Evolutionary conservation across 2,797 vertebrate species (phyloP).

Genomic region (Halcyon smyrnensis): DNA sequence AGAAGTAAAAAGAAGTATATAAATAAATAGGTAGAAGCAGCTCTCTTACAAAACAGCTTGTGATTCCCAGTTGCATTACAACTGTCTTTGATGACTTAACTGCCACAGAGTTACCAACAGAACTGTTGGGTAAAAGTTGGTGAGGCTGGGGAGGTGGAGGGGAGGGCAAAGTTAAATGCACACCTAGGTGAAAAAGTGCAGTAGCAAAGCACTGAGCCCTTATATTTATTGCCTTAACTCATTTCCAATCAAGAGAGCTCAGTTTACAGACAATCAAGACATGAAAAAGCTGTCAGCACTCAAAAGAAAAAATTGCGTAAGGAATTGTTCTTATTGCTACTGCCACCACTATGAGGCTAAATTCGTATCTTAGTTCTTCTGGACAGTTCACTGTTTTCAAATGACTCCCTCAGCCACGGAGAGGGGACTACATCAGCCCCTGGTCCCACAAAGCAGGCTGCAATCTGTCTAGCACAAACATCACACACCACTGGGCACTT

Average conservation of each 20-base stretch:
- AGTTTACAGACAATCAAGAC: neutral
- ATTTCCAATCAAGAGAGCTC: neutral
- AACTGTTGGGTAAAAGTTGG: neutral
- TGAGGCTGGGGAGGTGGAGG: neutral
- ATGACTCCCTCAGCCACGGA: neutral
- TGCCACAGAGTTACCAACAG: neutral
- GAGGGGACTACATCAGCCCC: neutral
- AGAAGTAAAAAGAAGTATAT: neutral
- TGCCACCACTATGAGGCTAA: neutral
- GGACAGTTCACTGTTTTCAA: neutral
- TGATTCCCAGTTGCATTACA: neutral
- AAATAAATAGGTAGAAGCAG: neutral
- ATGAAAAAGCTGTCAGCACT: neutral
- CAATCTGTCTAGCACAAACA: neutral
- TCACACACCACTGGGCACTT: neutral
- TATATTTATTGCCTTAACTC: neutral
- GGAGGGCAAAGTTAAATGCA: neutral
- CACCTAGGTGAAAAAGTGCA: neutral
- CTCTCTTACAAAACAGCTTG: neutral
- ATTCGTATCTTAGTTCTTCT: neutral
- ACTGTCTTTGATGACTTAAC: neutral
- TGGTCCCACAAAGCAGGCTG: neutral
- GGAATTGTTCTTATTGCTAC: accelerated
- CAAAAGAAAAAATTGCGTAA: neutral
- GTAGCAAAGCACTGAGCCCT: neutral